Evolutionary conservation across 2,113 vertebrate species (phyloP).

Genomic region (Nesospiza acunhae): DNA sequence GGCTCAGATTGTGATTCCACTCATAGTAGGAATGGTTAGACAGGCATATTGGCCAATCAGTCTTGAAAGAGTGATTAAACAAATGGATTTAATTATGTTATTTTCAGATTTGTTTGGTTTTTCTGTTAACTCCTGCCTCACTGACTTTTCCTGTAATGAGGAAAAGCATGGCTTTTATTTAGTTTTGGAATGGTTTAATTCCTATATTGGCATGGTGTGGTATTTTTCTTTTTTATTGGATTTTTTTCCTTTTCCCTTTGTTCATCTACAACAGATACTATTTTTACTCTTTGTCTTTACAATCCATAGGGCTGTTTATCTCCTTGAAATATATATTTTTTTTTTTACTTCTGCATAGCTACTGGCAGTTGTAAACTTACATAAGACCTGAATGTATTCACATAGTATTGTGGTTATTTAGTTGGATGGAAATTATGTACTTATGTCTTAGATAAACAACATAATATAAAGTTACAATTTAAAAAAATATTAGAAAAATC

Average conservation of each 20-base stretch:
- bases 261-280: not conserved
- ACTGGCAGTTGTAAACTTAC: not conserved
- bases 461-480: not conserved
- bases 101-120: slow-evolving; percentile 20
- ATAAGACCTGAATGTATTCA: not conserved
- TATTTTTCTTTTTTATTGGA: not conserved
- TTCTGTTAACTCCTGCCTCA: not conserved
- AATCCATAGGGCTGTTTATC: not conserved
- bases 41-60: not conserved
- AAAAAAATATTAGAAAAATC: not conserved
- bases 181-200: not conserved
- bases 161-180: not conserved
- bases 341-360: not conserved
- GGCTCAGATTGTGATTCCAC: not conserved
- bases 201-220: not conserved
- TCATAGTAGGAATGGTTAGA: not conserved
- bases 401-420: not conserved
- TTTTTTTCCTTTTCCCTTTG: not conserved
- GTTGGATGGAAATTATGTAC: not conserved
- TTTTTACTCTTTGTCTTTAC: not conserved
- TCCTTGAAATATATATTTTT: not conserved
- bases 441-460: not conserved
- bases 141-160: not conserved
- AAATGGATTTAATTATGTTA: not conserved
- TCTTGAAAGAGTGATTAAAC: slow-evolving; percentile 14